Evolutionary conservation across 1,140 invertebrate genomes (phyloP), one percentile per base, ranked within the genome.

Genomic region (Polypedilum vanderplanki): DNA sequence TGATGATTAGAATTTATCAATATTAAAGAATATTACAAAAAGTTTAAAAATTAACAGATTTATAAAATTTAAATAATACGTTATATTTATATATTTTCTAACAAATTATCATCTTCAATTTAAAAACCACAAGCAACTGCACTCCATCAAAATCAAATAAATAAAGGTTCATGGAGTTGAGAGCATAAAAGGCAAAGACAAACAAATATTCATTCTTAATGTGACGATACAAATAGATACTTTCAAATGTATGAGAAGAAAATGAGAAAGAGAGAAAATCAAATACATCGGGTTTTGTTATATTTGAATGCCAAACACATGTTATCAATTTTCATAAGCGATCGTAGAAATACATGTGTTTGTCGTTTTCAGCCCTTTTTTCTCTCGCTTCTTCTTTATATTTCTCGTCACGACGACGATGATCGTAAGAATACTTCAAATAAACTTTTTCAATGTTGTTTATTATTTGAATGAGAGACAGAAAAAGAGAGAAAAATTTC

Each of bases 231-330:
- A 5, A 33, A 33, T 33, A 33, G 24, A 33, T 33, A 33, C 24
- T 33, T 33, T 33, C 5, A 33, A 33, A 33, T 5, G 24, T 33
- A 33, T 5, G 24, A 33, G 5, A 9, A 46, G 8, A 9, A 41
- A 46, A 57, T 15, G n/a, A 57, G 15, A 15, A n/a, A 15, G 4
- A 57, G 4, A n/a, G 46, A 57, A 57, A 57, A 57, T 57, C 46
- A 57, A 57, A 57, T 57, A 57, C 12, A 57, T 12, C 10, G 9
- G 15, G 12, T 57, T 57, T 57, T 15, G 46, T 57, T 57, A 57
- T 70, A 57, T 70, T 70, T 22, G 65, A 22, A 70, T 70, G 17
- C 65, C 9, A 70, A 70, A 70, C 65, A 70, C 65, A 70, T 70
- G 65, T 70, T 70, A 70, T 70, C 65, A 70, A 20, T 70, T 70